A percentile compares a stretch with the other conserved stretches of the same genome.
phyloP scores from a whole-genome alignment of 1,140 invertebrate species.

The Pseudoatta argentina region DNA sequence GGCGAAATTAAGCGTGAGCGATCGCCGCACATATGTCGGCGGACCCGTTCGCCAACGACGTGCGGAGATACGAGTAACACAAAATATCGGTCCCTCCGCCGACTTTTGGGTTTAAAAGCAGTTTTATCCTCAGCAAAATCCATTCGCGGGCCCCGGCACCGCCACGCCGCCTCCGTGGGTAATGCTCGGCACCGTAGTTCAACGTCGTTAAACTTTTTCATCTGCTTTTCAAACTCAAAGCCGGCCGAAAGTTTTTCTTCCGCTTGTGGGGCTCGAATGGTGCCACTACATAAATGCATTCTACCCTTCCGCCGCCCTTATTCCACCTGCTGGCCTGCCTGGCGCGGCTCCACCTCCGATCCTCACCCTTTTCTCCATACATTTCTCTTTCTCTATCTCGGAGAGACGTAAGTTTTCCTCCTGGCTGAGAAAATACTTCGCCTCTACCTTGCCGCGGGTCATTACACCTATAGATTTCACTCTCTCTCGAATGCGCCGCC shows the following conservation, averaged over 20 bases:
- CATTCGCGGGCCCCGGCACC: conserved; percentile 32
- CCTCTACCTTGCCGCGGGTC: conserved; percentile 58
- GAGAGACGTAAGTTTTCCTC: conserved; percentile 64
- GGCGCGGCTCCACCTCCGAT: background rate
- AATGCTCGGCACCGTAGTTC: conserved; percentile 75
- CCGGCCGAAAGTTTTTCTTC: conserved; percentile 81
- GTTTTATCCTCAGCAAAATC: conserved; percentile 70
- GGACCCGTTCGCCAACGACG: conserved; percentile 1
- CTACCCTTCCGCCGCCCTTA: conserved; percentile 65
- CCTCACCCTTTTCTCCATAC: conserved; percentile 3
- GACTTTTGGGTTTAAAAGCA: conserved; percentile 60
- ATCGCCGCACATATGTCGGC: conserved; percentile 56
- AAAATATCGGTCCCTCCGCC: conserved; percentile 37
- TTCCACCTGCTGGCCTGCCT: conserved; percentile 62
- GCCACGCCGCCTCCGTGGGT: background rate
- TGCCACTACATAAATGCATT: conserved; percentile 82
- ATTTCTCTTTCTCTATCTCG: conserved; percentile 56
- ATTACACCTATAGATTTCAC: conserved; percentile 73
- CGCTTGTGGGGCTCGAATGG: conserved; percentile 66
- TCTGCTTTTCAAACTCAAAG: conserved; percentile 83
- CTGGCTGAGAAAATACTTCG: conserved; percentile 64
- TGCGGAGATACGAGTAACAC: conserved; percentile 59
- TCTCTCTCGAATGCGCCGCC: conserved; percentile 58
- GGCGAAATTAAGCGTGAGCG: conserved; percentile 60
- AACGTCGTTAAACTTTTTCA: conserved; percentile 85